Evolutionary conservation across 1,140 invertebrate genomes (phyloP).

Genomic region (Aethina tumida): DNA sequence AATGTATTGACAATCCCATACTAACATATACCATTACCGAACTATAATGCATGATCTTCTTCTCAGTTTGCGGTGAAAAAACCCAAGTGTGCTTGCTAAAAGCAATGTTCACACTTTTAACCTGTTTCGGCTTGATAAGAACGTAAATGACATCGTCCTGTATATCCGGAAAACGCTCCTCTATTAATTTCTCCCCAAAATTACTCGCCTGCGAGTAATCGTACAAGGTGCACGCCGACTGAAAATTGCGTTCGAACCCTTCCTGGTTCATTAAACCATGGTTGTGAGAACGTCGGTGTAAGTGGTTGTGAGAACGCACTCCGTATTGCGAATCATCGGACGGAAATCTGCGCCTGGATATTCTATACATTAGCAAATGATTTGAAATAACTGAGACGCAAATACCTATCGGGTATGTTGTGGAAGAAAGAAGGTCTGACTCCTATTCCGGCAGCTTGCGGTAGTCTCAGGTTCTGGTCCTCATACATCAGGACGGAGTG

Average conservation of each 20-base stretch:
- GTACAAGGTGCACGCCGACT: not conserved
- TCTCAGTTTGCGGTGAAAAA: slow-evolving; percentile 38
- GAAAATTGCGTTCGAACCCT: not conserved
- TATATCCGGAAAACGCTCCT: not conserved
- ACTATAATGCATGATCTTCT: slow-evolving; percentile 35
- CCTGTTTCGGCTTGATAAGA: slow-evolving; percentile 35
- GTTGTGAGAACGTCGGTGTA: no score
- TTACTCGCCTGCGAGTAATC: not conserved
- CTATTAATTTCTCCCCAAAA: not conserved
- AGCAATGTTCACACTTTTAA: slow-evolving; percentile 34
- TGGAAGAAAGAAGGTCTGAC: slow-evolving; percentile 12
- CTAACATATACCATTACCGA: slow-evolving; percentile 31
- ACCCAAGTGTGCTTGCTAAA: slow-evolving; percentile 33
- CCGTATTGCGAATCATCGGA: no score
- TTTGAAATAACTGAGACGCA: no score
- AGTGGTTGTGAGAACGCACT: no score
- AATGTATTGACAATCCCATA: not conserved
- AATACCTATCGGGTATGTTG: no score
- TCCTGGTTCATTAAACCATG: no score
- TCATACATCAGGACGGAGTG: slow-evolving; percentile 11
- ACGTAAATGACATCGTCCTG: slow-evolving; percentile 34
- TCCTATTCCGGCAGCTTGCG: slow-evolving; percentile 8
- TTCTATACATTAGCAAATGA: no score
- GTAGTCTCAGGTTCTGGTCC: slow-evolving; percentile 5
- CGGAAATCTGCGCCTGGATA: no score